Base-by-base conservation (phyloP, 37 sponge, comb jelly and placozoan species). In the Sycon ciliatum region DNA sequence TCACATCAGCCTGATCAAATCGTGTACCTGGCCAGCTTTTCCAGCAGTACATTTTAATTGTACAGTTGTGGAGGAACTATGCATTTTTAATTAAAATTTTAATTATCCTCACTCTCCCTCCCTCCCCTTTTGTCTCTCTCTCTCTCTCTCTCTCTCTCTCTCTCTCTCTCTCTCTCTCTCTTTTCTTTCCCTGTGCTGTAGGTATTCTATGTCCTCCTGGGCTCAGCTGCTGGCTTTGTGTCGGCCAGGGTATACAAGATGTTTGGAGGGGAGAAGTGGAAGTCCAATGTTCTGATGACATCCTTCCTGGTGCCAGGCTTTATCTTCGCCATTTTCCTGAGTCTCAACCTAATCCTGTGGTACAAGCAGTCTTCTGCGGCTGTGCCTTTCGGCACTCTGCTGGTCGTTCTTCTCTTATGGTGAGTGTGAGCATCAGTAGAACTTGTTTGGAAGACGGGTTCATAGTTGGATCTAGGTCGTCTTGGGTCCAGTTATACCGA, bases 191-290 rank as follows among this genome's bases (percentile, higher is more conserved):
- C 52, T 40, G 68, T 3, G 78, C 31, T 64, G 18, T 42, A 84
- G 93, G 88, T 86, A n/a, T 75, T 90, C 36, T 95, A 86, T 82
- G 92, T 95, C 37, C 81, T 89, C 57, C 60, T 95, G 32, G 91
- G 90, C 0, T 69, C 78, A 52, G 77, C 89, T 35, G 69, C 90
- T 24, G 99, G 99, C 28, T 98, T 85, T 64, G 35, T 85, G 24
- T 84, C 99, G 18, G 99, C 99, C 30, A 61, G 99, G 27, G 76
- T 98, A 18, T 98, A 98, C 81, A 98, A 93, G 76, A 85, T 82
- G 67, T 82, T 95, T 80, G 92, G 92, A 13, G 97, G 97, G 29
- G 73, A 92, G 60, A 83, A 80, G 5, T 95, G 97, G 97, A 95
- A 95, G 79, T 74, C 67, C 23, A 84, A 87, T 62, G 83, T 91